Percentiles rank a stretch among this genome's conserved stretches.
These are phyloP conservation scores for Macrochelys suwanniensis DNA, from an alignment of 2,797 vertebrate species.

Conservation along the genomic window DNA sequence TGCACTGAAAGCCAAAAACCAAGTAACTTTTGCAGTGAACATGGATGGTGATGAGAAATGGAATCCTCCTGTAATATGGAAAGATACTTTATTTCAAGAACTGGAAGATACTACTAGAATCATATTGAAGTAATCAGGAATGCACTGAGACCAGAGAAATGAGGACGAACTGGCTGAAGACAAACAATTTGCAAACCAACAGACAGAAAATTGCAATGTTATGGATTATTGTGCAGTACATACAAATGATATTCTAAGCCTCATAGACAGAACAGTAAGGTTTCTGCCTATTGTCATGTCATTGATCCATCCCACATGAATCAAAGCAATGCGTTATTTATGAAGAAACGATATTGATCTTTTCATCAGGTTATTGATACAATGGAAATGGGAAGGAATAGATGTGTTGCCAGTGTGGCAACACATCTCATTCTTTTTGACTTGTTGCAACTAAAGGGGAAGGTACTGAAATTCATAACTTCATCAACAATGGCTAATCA, in stretches of 20 bases:
- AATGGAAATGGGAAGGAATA: neutral
- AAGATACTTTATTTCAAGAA: conserved; percentile 30
- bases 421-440: neutral
- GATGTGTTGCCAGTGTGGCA: neutral
- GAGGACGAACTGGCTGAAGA: conserved; percentile 16
- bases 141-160: neutral
- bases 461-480: neutral
- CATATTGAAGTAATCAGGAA: conserved; percentile 41
- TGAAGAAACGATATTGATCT: conserved; percentile 8
- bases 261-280: neutral
- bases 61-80: conserved; percentile 9
- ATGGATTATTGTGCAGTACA: neutral
- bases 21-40: conserved; percentile 31
- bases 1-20: neutral
- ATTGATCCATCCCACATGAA: neutral
- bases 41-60: conserved; percentile 27
- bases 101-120: neutral
- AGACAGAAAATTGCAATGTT: neutral
- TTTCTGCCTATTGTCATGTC: neutral
- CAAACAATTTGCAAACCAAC: neutral
- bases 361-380: neutral
- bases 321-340: neutral
- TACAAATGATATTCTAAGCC: neutral
- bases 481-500: neutral
- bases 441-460: neutral